Evolutionary conservation across 1,140 invertebrate genomes (phyloP), one percentile per base, ranked within the genome.

Genomic region (Homarus americanus): DNA sequence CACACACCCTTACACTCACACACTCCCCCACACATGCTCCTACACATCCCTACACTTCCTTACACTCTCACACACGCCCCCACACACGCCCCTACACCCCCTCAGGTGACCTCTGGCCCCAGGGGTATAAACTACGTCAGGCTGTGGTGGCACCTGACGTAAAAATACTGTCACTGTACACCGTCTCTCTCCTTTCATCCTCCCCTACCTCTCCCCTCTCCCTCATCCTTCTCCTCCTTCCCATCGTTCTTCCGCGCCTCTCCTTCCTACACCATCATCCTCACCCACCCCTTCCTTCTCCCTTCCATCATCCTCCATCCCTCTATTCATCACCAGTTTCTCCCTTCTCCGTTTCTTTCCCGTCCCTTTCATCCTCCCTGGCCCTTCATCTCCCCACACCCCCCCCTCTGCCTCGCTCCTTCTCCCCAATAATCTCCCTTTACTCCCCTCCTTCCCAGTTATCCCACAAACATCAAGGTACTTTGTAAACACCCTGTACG

Each of bases 161-260:
- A 84, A 72, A 63, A 72, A 44, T 72, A 72, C 10, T 9, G 66
- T 10, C 36, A 84, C 36, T 24, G 3, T n/a, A 84, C 66, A 84
- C 66, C 63, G 34, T 40, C n/a, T 84, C 66, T 49, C 69, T 32
- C 63, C 69, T 84, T 84, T 20, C 78, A 58, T 44, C 49, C 41
- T 24, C 76, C 41, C 32, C 58, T 32, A 34, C 66, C 49, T 2
- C 58, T 82, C n/a, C 32, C 44, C 53, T 82, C 34, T 5, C 28
- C 20, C 34, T 17, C 49, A 32, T 36, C 49, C 28, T 3, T 82
- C n/a, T 34, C 79, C 24, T 24, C 12, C 79, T 36, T 44, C 7
- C n/a, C 28, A 7, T 75, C 38, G 32, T 38, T 40, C 32, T 38
- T 58, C 53, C 36, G 32, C 24, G 20, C 10, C 32, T 10, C 32